These are phyloP conservation scores for Xiphophorus hellerii DNA, from an alignment of 2,113 vertebrate species.

Conservation along the genomic window DNA sequence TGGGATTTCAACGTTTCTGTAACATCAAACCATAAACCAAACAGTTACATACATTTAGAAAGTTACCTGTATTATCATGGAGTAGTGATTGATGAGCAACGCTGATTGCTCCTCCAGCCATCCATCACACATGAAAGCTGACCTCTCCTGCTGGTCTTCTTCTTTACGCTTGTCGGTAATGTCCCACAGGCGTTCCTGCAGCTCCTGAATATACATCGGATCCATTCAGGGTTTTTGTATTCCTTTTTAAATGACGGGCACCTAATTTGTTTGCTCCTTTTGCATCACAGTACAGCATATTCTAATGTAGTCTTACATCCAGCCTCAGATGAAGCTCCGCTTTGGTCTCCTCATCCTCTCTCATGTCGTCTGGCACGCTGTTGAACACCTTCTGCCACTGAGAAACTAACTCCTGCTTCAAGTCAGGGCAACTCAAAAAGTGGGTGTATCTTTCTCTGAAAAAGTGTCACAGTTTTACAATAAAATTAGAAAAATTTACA, in stretches of 20 bases:
- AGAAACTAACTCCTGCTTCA: conserved; percentile 89
- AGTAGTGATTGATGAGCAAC: conserved; percentile 85
- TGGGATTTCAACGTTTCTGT: not conserved
- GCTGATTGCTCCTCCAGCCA: conserved; percentile 84
- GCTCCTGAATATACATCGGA: conserved; percentile 76
- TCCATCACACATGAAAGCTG: conserved; percentile 74
- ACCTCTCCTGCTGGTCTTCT: conserved; percentile 83
- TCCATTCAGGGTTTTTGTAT: not conserved
- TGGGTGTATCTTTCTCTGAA: conserved; percentile 85
- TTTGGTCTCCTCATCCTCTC: conserved; percentile 89
- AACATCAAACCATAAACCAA: not conserved
- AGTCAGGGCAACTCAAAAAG: conserved; percentile 84
- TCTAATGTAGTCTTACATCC: conserved; percentile 79
- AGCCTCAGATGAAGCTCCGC: conserved; percentile 90
- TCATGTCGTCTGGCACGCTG: conserved; percentile 84
- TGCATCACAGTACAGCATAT: not conserved
- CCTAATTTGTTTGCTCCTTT: not conserved
- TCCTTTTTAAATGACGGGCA: not conserved
- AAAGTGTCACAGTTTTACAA: not conserved
- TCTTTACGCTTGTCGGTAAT: conserved; percentile 86
- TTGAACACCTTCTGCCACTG: conserved; percentile 92
- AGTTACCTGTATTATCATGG: conserved; percentile 88
- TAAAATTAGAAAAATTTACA: not conserved
- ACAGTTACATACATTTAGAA: not conserved
- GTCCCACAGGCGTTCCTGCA: conserved; percentile 88